These are phyloP conservation scores for Eupleurogrammus muticus DNA, from an alignment of 2,797 vertebrate species.

Conservation along the genomic window DNA sequence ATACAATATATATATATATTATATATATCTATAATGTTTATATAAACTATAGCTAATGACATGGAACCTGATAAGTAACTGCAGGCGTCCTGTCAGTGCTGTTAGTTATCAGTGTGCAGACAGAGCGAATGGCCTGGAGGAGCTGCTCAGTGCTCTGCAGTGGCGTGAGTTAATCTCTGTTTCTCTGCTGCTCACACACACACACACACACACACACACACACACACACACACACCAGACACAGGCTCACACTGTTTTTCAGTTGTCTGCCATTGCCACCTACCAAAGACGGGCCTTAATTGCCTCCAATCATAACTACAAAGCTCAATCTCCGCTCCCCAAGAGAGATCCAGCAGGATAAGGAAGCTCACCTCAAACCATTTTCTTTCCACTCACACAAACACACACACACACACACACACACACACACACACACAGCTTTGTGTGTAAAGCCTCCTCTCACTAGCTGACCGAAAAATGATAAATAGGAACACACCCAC, in stretches of 20 bases:
- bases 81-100: conserved; percentile 16
- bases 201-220: conserved; percentile 35
- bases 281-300: conserved; percentile 72
- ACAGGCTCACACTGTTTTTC: conserved; percentile 54
- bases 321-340: conserved; percentile 72
- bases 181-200: conserved; percentile 15
- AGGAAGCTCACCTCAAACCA: conserved; percentile 72
- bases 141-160: conserved; percentile 39
- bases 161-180: conserved; percentile 48
- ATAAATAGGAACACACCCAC: conserved; percentile 43
- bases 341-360: conserved; percentile 73
- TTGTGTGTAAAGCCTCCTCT: conserved; percentile 26
- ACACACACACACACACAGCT: conserved; percentile 6
- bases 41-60: not conserved
- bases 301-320: conserved; percentile 77
- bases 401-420: conserved; percentile 14
- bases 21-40: too few species aligned
- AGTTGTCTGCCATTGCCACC: conserved; percentile 66
- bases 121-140: conserved; percentile 9
- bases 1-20: too few species aligned
- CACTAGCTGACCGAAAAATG: conserved; percentile 15
- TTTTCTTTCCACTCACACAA: conserved; percentile 55
- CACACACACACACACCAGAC: conserved; percentile 27
- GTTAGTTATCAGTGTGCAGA: conserved; percentile 42
- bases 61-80: not conserved